These are phyloP conservation scores for Urocolius indicus DNA, from an alignment of 2,113 vertebrate species.

Conservation along the genomic window DNA sequence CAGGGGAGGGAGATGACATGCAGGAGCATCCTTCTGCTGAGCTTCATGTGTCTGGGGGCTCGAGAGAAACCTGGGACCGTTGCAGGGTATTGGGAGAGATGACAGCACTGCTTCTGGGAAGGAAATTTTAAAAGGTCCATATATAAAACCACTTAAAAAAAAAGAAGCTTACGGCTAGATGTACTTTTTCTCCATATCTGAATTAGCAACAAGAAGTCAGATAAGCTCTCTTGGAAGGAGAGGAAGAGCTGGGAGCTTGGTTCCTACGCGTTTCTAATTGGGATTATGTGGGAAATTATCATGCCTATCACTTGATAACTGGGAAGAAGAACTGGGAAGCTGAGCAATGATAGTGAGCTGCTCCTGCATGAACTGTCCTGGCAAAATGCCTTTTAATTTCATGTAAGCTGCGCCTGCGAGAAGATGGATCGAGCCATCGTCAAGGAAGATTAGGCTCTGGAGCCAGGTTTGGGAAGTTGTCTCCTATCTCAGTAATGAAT, in stretches of 20 bases:
- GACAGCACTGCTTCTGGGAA: neutral
- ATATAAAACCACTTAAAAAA: neutral
- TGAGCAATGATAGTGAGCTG: neutral
- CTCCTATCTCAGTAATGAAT: conserved; percentile 62
- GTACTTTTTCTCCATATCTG: neutral
- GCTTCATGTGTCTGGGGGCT: neutral
- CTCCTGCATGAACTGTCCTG: conserved; percentile 18
- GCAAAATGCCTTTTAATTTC: conserved; percentile 61
- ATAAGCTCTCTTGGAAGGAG: neutral
- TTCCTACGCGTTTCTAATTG: neutral
- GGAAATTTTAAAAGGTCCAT: neutral
- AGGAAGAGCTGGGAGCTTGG: neutral
- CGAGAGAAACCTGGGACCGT: neutral
- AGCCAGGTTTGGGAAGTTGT: conserved; percentile 49
- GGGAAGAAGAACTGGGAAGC: neutral
- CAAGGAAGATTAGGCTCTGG: conserved; percentile 43
- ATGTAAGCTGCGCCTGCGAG: conserved; percentile 18
- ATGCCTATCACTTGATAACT: neutral
- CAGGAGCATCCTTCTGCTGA: neutral
- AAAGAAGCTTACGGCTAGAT: neutral
- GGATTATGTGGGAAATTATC: neutral
- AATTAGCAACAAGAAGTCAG: neutral
- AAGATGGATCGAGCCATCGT: conserved; percentile 19
- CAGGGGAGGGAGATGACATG: neutral
- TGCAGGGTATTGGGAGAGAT: neutral